A percentile compares a stretch with the other conserved stretches of the same genome.
These are phyloP conservation scores for Melanerpes formicivorus DNA, from an alignment of 2,113 vertebrate species.

Conservation along the genomic window DNA sequence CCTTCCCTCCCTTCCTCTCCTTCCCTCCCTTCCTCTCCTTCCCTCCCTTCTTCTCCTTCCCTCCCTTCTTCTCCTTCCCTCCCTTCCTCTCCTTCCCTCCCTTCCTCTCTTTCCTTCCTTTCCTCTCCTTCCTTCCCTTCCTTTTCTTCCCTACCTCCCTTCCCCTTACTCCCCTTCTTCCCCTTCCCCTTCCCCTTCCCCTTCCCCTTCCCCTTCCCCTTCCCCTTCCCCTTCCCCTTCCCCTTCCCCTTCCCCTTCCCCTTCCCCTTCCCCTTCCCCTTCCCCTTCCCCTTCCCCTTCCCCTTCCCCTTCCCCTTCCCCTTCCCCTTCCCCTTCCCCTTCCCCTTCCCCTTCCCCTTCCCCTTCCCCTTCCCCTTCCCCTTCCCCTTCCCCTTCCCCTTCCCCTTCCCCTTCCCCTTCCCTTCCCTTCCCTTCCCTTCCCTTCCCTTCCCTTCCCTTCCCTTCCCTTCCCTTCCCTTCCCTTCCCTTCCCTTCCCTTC, in stretches of 20 bases:
- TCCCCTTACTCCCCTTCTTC: not conserved
- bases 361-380: not conserved
- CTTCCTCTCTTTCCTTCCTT: too few relatives aligned
- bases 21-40: not conserved
- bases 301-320: not conserved
- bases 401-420: not conserved
- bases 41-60: not conserved
- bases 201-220: not conserved
- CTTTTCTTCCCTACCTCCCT: not conserved
- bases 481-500: too few relatives aligned
- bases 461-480: not conserved
- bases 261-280: too few relatives aligned
- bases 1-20: not conserved
- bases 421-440: too few relatives aligned
- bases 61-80: too few relatives aligned
- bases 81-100: not conserved
- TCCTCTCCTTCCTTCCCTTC: not conserved
- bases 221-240: not conserved
- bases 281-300: not conserved
- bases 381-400: not conserved
- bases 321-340: not conserved
- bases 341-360: not conserved
- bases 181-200: not conserved
- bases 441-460: too few relatives aligned
- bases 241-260: not conserved